A percentile compares a stretch with the other conserved stretches of the same genome.
Conservation (phyloP, 2,888 invertebrate genomes). For the Archips crataeganus region DNA sequence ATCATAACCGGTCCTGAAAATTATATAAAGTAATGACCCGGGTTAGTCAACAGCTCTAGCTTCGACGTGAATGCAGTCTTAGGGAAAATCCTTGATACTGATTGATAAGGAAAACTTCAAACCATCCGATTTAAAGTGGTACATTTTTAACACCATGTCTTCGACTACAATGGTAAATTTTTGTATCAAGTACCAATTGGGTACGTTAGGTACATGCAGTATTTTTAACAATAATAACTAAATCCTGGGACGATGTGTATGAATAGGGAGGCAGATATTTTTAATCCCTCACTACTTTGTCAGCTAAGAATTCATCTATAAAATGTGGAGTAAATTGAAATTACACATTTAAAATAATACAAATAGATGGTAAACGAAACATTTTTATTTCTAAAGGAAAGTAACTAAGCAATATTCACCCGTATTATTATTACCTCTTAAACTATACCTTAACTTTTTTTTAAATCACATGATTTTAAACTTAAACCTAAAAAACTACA, state of each 20-base stretch:
- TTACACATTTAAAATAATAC: not conserved
- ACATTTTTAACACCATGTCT: too few relatives aligned
- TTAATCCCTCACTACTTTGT: too few relatives aligned
- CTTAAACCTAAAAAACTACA: not conserved
- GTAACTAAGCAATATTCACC: not conserved
- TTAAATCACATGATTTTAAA: not conserved
- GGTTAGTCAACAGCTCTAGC: not conserved
- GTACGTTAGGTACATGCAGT: too few relatives aligned
- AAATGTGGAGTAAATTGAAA: too few relatives aligned
- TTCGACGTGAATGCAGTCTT: not conserved
- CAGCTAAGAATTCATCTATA: too few relatives aligned
- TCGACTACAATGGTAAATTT: too few relatives aligned
- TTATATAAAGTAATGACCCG: not conserved
- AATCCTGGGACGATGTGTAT: too few relatives aligned
- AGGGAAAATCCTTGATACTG: not conserved
- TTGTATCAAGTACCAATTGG: too few relatives aligned
- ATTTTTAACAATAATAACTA: too few relatives aligned
- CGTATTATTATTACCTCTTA: not conserved
- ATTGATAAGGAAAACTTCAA: not conserved
- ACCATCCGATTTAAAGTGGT: not conserved
- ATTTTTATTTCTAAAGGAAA: not conserved
- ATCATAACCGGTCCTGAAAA: slow-evolving; percentile 24
- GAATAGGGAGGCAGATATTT: too few relatives aligned
- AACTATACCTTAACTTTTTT: too few relatives aligned
- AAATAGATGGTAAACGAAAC: not conserved